phyloP scores from a whole-genome alignment of 53 echinoderm and acorn worm genomes.

The Pentamera pediparva region DNA sequence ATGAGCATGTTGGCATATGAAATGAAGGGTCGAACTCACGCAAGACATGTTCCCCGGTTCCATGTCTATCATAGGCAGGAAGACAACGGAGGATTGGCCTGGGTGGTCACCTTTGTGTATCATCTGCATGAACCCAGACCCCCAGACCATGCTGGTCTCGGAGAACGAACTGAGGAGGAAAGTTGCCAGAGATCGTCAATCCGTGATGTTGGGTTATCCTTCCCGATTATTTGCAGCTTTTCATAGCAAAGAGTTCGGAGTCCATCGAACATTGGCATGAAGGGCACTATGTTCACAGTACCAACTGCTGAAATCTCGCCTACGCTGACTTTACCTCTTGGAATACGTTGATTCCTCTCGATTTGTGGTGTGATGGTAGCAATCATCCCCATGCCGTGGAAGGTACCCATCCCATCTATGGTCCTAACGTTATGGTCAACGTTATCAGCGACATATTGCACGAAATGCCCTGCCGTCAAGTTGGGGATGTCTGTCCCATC shows the following conservation, averaged over 20 bases:
- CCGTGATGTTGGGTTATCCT: conserved; percentile 32
- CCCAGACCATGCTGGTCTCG: conserved; percentile 26
- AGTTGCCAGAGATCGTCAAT: conserved; percentile 31
- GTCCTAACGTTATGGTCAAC: conserved; percentile 8
- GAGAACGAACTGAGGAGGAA: neutral
- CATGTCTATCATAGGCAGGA: conserved; percentile 23
- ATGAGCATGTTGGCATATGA: conserved; percentile 16
- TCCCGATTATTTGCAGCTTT: neutral
- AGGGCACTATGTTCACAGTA: conserved; percentile 20
- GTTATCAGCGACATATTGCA: neutral
- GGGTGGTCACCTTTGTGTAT: neutral
- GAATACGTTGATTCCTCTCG: conserved; percentile 17
- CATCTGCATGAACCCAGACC: conserved; percentile 28
- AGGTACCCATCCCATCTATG: conserved; percentile 24
- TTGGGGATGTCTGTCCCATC: neutral
- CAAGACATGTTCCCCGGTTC: conserved; percentile 7
- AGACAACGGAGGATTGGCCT: neutral
- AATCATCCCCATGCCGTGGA: conserved; percentile 48
- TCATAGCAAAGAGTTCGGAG: neutral
- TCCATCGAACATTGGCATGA: conserved; percentile 19
- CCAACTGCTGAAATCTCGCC: conserved; percentile 31
- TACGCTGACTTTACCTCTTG: conserved; percentile 13
- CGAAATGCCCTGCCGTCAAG: neutral
- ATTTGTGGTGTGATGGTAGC: conserved; percentile 24
- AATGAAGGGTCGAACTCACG: conserved; percentile 37